Base-by-base conservation (phyloP, 2,113 vertebrate genomes). In the Tretioscincus oriximinensis region DNA sequence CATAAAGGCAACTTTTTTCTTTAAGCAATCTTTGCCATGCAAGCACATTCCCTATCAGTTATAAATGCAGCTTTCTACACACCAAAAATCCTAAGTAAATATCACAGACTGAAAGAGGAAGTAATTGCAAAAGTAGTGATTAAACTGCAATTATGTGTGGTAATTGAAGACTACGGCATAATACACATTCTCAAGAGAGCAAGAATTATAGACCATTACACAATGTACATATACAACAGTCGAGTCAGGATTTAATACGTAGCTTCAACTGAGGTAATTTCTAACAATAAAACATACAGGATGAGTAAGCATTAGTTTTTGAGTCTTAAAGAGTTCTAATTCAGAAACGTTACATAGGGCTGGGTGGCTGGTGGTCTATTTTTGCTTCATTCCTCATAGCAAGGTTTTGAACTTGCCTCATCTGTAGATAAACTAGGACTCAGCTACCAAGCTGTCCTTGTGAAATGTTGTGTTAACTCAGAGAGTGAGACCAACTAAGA, bases 181-280 rank as follows among this genome's bases (percentile, higher is more conserved):
- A 69, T 70, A 24, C 7, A 70, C 66, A 79, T 22, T 71, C 54
- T 63, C 67, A 61, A 71, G 51, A 71, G 54, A 79, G 24, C 60
- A 79, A 31, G 67, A 79, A 79, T 79, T 79, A 71, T 41, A 79
- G 68, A 47, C 31, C 10, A 71, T 71, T 70, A 71, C 54, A 71
- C 71, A 29, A 79, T 61, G 54, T 54, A 61, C 11, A 26, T 26
- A 71, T 35, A 79, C 16, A 71, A 45, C 31, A 47, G 9, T 63
- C 70, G 54, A 79, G 51, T 79, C 77, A 71, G 67, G 26, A 7
- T 71, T 79, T 28, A 63, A 61, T 58, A 71, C 18, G 22, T 16
- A 79, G 29, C 9, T 51, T 79, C 45, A 79, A 45, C 31, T 47
- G 24, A 45, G 18, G 67, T 9, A 79, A 70, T 70, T 61, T 31